A percentile compares a stretch with the other conserved stretches of the same genome.
These are phyloP conservation scores for Halictus quadricinctus DNA, from an alignment of 2,888 invertebrate species.

Conservation along the genomic window DNA sequence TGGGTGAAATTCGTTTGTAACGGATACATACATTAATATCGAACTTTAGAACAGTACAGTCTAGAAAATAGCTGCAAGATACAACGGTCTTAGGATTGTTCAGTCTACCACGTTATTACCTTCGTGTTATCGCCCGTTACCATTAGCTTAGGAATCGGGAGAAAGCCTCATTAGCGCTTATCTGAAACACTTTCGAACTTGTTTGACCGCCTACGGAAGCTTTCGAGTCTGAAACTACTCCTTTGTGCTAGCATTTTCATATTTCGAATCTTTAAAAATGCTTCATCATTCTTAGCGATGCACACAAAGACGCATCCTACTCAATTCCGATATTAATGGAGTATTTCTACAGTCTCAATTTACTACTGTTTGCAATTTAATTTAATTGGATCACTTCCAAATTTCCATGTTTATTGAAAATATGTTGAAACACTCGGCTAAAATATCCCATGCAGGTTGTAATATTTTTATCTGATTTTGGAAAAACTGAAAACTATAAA, in stretches of 20 bases:
- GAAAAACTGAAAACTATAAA: background rate
- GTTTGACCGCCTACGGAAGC: background rate
- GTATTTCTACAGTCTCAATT: too few species aligned
- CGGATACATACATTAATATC: background rate
- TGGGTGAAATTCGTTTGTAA: background rate
- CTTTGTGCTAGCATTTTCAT: background rate
- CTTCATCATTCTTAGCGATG: background rate
- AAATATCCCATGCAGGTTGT: too few species aligned
- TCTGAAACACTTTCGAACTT: constrained; percentile 29
- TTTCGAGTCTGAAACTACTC: background rate
- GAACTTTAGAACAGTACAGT: background rate
- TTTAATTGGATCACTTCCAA: too few species aligned
- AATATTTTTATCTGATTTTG: background rate
- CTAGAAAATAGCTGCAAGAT: constrained; percentile 29
- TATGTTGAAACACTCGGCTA: too few species aligned
- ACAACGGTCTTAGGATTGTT: constrained; percentile 27
- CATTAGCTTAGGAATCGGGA: constrained; percentile 46
- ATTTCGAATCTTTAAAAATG: background rate
- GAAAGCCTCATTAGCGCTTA: constrained; percentile 58
- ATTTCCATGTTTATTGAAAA: too few species aligned
- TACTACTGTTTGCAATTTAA: background rate
- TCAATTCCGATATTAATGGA: background rate
- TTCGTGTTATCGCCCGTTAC: constrained; percentile 53
- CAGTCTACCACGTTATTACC: constrained; percentile 43
- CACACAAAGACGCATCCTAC: background rate